Conservation (phyloP, 2,888 invertebrate genomes). For the Cosmopolites sordidus region DNA sequence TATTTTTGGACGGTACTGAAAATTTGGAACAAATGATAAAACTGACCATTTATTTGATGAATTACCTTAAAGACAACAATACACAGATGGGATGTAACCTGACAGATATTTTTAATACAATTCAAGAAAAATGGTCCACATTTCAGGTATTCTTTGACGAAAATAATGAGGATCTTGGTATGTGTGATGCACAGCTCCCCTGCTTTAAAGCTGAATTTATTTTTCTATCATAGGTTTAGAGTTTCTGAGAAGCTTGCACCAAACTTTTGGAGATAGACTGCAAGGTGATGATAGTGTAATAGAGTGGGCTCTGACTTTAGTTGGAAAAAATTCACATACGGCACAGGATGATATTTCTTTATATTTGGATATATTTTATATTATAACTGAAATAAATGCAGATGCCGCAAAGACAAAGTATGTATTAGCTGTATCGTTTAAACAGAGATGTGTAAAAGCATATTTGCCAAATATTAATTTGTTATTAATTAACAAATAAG, state of each 20-base stretch:
- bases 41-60: slow-evolving; percentile 25
- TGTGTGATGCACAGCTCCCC: no score
- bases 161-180: slow-evolving; percentile 17
- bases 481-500: no score
- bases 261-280: slow-evolving; percentile 20
- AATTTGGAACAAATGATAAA: slow-evolving; percentile 21
- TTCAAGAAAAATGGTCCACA: slow-evolving; percentile 32
- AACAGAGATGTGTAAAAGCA: no score
- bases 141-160: slow-evolving; percentile 33
- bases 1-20: slow-evolving; percentile 27
- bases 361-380: slow-evolving; percentile 32
- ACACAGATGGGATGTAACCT: no score
- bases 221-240: slow-evolving; percentile 29
- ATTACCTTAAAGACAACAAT: neutral
- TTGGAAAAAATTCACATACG: neutral
- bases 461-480: no score
- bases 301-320: slow-evolving; percentile 16
- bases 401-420: slow-evolving; percentile 23
- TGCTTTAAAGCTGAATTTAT: no score
- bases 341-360: slow-evolving; percentile 19
- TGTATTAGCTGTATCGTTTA: no score
- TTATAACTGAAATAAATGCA: slow-evolving; percentile 25
- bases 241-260: slow-evolving; percentile 30
- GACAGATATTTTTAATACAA: slow-evolving; percentile 21
- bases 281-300: slow-evolving; percentile 11